Percentiles rank a stretch among this genome's conserved stretches.
These are phyloP conservation scores for Sciaenops ocellatus DNA, from an alignment of 2,797 vertebrate species.

Conservation along the genomic window DNA sequence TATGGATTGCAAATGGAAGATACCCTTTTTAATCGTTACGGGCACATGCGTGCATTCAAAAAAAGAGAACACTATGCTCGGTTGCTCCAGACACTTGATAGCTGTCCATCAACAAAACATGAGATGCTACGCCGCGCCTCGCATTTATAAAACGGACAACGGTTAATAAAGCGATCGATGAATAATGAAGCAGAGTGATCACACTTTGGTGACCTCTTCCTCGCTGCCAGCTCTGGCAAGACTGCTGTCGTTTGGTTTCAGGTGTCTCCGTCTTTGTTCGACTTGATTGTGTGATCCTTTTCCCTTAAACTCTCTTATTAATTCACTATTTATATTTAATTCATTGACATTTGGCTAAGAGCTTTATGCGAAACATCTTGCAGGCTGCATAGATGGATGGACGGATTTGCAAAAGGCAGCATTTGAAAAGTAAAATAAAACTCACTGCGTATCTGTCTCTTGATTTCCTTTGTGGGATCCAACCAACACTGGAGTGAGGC, in stretches of 20 bases:
- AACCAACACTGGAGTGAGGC: conserved; percentile 90
- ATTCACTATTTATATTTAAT: conserved; percentile 41
- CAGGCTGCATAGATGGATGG: background rate
- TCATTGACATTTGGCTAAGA: conserved; percentile 15
- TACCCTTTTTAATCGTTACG: background rate
- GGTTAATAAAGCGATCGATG: conserved; percentile 51
- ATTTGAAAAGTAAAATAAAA: conserved; percentile 59
- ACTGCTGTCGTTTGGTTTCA: conserved; percentile 52
- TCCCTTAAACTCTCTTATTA: conserved; percentile 9
- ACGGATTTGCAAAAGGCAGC: background rate
- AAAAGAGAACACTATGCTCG: background rate
- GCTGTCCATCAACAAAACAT: conserved; percentile 24
- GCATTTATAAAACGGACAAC: conserved; percentile 33
- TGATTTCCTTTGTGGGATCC: conserved; percentile 96
- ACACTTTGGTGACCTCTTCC: conserved; percentile 36
- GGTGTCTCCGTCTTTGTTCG: conserved; percentile 57
- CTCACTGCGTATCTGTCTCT: conserved; percentile 96
- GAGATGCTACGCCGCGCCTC: conserved; percentile 3
- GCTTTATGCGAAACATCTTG: background rate
- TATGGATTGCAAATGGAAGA: background rate
- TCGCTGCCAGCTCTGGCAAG: background rate
- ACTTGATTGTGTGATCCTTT: conserved; percentile 29
- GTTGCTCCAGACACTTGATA: conserved; percentile 3
- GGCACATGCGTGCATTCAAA: background rate
- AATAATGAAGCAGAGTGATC: conserved; percentile 68